Base-by-base conservation (phyloP, 2,888 invertebrate species). In the Melanostoma scalare region DNA sequence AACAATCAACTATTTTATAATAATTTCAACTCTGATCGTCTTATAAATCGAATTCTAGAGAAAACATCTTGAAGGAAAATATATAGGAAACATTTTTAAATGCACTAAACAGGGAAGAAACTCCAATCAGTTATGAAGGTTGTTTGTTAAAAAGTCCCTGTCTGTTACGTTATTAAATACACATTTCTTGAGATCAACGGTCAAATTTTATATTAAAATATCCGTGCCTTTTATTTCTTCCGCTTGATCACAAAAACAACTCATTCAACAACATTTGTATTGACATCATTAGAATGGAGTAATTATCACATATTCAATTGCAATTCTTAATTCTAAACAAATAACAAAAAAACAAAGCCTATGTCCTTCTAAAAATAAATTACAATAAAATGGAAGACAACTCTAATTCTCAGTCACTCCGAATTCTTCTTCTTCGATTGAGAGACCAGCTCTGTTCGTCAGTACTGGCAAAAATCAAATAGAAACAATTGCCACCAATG, bases 401-500 rank as follows among this genome's bases (percentile, higher is more conserved):
- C 71, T 71, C 71, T 56, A 79, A 58, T 20, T 79, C 71, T 84
- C 84, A 84, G 55, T 77, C 84, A 20, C 30, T 75, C 10, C 76
- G 76, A 8, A 65, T 53, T 72, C 86, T 58, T 68, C 85, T 67
- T 53, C 82, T 72, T 44, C 85, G 68, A 73, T 85, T 87, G 80
- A 75, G 75, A 10, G 87, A 91, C 95, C 95, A 95, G 2, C 92
- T 90, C 86, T 96, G 95, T 89, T 96, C 96, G 48, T 94, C 94
- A 0, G 96, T 95, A 86, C 96, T 96, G 2, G 96, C 95, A 89
- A 96, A 96, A 86, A 95, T 92, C 78, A 96, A 91, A 89, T 96
- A 96, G 89, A 96, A 94, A 46, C 95, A 93, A 91, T 96, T 96
- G 0, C 94, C 93, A 8, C 93, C 94, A 58, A 96, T 94, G 88